Base-by-base conservation (phyloP, 1,140 invertebrate species). In the Hycleus phaleratus region DNA sequence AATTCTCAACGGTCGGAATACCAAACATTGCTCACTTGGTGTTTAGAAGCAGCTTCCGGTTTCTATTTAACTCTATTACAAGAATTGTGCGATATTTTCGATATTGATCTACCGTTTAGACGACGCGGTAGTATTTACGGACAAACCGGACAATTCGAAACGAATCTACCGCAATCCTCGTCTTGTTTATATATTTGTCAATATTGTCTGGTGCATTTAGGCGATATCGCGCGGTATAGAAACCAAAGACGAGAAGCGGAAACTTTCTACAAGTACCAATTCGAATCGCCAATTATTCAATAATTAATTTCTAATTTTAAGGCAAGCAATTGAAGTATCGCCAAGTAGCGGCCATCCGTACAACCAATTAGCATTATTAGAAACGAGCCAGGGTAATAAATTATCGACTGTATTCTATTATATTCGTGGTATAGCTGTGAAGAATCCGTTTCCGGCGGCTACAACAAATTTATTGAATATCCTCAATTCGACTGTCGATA, bases 321-420 rank as follows among this genome's bases (percentile, higher is more conserved):
- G 86, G 64, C 89, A 92, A 74, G 90, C 90, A 38, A 83, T 91
- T 24, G 81, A 83, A 45, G 76, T 92, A 12, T 87, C 87, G 25
- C 87, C 89, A 49, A 85, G 82, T 54, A 91, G 87, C 73, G 90
- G 90, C 38, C 90, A 93, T 69, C 90, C 90, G 0, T 93, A 93
- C 71, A 93, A 93, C 75, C 90, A 93, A 74, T 73, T 93, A 64
- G 90, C 89, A 24, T 78, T 93, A 40, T 73, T 93, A 43, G 85
- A 90, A 72, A 86, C 87, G 49, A 85, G 86, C 5, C 81, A 86
- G 42, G 88, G 87, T n/a, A 85, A 91, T 65, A 85, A 87, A 69
- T 77, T 93, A 54, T 84, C 85, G 38, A 88, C 88, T 3, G 85
- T 91, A 26, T 92, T 90, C 75, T 87, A 89, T 75, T 91, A 93